phyloP scores from a whole-genome alignment of 2,113 vertebrate species.

The Sapayoa aenigma region DNA sequence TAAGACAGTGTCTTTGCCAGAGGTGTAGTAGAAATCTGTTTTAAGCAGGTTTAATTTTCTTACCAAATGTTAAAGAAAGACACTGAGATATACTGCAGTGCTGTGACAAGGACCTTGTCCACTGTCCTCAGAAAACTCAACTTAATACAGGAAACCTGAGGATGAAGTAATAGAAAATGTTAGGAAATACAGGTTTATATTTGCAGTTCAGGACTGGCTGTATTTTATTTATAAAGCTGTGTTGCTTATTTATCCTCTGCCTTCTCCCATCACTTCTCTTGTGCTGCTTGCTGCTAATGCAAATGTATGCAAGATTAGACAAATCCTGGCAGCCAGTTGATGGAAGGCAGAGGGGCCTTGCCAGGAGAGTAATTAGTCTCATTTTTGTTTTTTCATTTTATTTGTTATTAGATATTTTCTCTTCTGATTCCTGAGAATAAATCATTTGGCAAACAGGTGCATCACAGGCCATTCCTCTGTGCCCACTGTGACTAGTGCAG shows the following conservation, averaged over 20 bases:
- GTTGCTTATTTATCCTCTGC: background rate
- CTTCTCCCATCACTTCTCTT: background rate
- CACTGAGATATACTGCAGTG: background rate
- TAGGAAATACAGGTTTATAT: background rate
- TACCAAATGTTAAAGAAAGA: background rate
- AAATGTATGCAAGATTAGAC: constrained; percentile 47
- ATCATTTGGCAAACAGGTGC: background rate
- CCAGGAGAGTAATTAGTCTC: constrained; percentile 11
- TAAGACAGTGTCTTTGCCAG: background rate
- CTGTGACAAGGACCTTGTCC: background rate
- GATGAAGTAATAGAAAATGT: background rate
- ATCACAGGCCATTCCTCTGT: background rate
- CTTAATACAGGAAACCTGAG: background rate
- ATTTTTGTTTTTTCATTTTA: background rate
- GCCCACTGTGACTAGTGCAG: background rate
- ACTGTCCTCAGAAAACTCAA: background rate
- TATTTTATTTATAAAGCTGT: background rate
- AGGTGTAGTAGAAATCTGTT: background rate
- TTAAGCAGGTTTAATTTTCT: background rate
- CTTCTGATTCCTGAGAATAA: background rate
- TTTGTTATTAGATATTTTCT: background rate
- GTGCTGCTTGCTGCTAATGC: background rate
- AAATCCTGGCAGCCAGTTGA: constrained; percentile 19
- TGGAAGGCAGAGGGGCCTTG: background rate
- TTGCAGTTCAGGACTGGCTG: background rate